Percentiles rank a stretch among this genome's conserved stretches.
Conservation (phyloP, 2,888 invertebrate species). For the Synergus gifuensis region DNA sequence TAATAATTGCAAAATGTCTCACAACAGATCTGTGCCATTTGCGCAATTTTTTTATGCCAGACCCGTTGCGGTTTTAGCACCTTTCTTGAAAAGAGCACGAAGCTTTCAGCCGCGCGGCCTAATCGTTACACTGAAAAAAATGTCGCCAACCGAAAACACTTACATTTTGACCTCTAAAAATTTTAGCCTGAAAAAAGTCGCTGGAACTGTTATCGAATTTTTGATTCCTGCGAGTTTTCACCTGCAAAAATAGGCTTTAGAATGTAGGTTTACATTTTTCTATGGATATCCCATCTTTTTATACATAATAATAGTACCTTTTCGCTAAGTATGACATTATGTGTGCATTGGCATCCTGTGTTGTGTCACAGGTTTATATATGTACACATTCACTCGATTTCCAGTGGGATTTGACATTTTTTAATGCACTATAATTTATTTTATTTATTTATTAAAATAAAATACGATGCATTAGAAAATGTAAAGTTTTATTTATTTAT, state of each 20-base stretch:
- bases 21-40: slow-evolving; percentile 4
- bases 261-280: not conserved
- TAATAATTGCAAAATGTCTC: slow-evolving; percentile 29
- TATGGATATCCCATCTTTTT: slow-evolving; percentile 27
- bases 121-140: slow-evolving; percentile 36
- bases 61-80: slow-evolving; percentile 31
- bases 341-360: slow-evolving; percentile 68
- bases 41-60: slow-evolving; percentile 15
- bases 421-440: slow-evolving; percentile 6
- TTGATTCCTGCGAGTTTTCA: not conserved
- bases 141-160: not conserved
- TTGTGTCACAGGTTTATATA: slow-evolving; percentile 57
- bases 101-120: slow-evolving; percentile 30
- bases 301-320: slow-evolving; percentile 55
- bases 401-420: slow-evolving; percentile 52
- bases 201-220: not conserved
- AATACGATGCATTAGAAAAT: not conserved
- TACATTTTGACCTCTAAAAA: slow-evolving; percentile 2
- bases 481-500: slow-evolving; percentile 15
- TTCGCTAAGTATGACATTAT: slow-evolving; percentile 63
- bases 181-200: not conserved
- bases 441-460: not conserved
- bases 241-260: not conserved
- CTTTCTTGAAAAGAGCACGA: slow-evolving; percentile 37
- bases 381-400: slow-evolving; percentile 58